A percentile compares a stretch with the other conserved stretches of the same genome.
phyloP scores from a whole-genome alignment of 2,113 vertebrate species.

The Emydocephalus ijimae region DNA sequence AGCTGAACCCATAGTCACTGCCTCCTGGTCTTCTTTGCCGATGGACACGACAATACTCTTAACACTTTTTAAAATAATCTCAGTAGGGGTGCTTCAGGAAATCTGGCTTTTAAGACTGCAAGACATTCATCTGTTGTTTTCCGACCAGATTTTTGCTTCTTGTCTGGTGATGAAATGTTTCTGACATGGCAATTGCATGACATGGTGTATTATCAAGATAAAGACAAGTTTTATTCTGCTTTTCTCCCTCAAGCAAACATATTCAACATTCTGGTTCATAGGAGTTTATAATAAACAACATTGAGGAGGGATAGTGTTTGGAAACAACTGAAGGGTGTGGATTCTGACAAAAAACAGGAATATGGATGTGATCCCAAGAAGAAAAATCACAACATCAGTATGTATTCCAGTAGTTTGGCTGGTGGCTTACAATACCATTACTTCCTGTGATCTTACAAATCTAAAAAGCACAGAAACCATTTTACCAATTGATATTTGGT shows the following conservation, averaged over 20 bases:
- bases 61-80: not conserved
- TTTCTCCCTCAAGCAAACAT: not conserved
- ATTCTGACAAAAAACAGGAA: not conserved
- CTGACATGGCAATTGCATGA: not conserved
- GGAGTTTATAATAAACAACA: not conserved
- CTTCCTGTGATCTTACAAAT: not conserved
- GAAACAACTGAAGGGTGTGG: not conserved
- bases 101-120: not conserved
- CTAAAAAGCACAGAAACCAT: not conserved
- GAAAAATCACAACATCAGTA: not conserved
- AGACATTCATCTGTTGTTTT: constrained; percentile 2
- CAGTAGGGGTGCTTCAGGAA: not conserved
- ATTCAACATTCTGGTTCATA: not conserved
- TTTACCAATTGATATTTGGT: not conserved
- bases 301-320: not conserved
- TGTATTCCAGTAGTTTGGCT: not conserved
- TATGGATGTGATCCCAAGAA: not conserved
- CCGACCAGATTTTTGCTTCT: not conserved
- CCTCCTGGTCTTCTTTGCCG: no score
- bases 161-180: constrained; percentile 9
- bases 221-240: constrained; percentile 16
- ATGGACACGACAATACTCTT: no score
- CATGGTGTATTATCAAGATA: constrained; percentile 2
- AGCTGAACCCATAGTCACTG: no score
- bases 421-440: not conserved